Percentiles rank a stretch among this genome's conserved stretches.
Conservation (phyloP, 2,797 vertebrate species). For the Poeciliopsis gracilis region DNA sequence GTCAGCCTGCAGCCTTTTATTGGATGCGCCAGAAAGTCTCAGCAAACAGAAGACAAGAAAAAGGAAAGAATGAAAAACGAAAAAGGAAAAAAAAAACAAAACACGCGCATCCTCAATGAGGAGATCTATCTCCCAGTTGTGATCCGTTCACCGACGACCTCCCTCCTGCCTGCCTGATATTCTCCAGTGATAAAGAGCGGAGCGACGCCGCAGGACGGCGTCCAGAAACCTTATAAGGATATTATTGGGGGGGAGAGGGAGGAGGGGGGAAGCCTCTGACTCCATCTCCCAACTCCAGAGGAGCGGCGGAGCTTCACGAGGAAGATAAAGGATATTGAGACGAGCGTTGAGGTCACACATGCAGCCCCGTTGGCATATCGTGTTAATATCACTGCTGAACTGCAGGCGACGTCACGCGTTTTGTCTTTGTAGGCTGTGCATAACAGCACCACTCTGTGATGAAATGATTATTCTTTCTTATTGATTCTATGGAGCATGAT, state of each 20-base stretch:
- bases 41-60: slow-evolving; percentile 9
- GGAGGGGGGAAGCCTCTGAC: neutral
- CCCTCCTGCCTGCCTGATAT: neutral
- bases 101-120: slow-evolving; percentile 12
- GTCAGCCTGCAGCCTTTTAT: slow-evolving; percentile 32
- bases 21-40: slow-evolving; percentile 31
- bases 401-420: neutral
- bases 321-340: neutral
- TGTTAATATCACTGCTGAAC: neutral
- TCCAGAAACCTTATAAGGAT: slow-evolving; percentile 2
- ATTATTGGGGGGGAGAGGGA: neutral
- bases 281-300: neutral
- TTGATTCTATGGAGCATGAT: neutral
- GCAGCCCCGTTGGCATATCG: neutral
- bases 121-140: slow-evolving; percentile 12
- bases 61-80: no score
- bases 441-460: neutral
- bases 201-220: neutral
- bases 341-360: neutral
- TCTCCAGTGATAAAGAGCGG: neutral
- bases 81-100: neutral
- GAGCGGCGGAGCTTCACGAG: neutral
- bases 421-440: neutral
- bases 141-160: slow-evolving; percentile 4
- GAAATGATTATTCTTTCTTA: neutral